These are phyloP conservation scores for Phania funesta DNA, from an alignment of 2,888 invertebrate genomes.

Conservation along the genomic window DNA sequence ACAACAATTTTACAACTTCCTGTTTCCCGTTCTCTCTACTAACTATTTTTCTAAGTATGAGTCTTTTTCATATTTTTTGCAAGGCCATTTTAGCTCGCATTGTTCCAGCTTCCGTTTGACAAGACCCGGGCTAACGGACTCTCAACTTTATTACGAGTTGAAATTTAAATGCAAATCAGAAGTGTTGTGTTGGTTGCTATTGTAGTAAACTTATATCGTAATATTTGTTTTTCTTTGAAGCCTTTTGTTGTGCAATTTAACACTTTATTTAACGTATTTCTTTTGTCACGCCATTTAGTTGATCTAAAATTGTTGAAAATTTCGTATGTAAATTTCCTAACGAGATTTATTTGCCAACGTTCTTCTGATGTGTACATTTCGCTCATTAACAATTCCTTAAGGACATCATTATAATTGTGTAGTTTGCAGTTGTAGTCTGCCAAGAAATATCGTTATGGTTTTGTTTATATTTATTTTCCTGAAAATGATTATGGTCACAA, in stretches of 20 bases:
- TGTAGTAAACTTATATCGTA: neutral
- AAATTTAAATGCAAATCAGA: neutral
- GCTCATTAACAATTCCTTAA: conserved; percentile 56
- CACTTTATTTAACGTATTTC: conserved; percentile 1
- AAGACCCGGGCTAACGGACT: conserved; percentile 1
- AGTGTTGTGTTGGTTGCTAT: neutral
- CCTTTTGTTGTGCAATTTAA: conserved; percentile 1
- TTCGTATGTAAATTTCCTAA: neutral
- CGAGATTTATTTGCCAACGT: conserved; percentile 9
- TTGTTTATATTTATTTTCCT: conserved; percentile 15
- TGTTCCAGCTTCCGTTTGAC: conserved; percentile 50
- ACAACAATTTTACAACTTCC: conserved; percentile 56
- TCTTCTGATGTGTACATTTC: neutral
- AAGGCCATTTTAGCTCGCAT: conserved; percentile 23
- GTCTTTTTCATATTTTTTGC: neutral
- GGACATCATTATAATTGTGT: conserved; percentile 44
- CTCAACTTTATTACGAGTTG: neutral
- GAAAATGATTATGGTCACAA: neutral
- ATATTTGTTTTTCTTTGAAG: neutral
- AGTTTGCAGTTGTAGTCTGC: neutral
- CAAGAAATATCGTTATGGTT: neutral
- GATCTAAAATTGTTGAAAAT: conserved; percentile 9
- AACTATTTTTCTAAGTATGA: neutral
- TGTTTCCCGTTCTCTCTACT: conserved; percentile 4
- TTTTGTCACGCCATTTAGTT: conserved; percentile 15